These are phyloP conservation scores for Yasuhikotakia modesta DNA, from an alignment of 2,797 vertebrate genomes.

Conservation along the genomic window DNA sequence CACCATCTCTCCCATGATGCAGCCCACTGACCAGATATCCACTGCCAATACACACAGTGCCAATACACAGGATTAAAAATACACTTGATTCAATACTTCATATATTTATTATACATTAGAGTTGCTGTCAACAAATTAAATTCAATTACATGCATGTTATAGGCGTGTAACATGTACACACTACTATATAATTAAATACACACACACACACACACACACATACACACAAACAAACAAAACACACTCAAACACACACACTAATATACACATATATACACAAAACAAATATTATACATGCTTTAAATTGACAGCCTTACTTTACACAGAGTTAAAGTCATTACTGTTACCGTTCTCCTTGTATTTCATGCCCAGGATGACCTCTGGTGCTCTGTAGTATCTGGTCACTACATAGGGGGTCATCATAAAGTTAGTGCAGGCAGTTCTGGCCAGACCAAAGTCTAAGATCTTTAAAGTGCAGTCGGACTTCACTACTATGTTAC, in stretches of 20 bases:
- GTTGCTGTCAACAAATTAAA: too few species aligned
- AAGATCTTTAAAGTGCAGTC: slow-evolving; percentile 97
- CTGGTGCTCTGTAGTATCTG: slow-evolving; percentile 93
- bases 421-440: slow-evolving; percentile 98
- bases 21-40: slow-evolving; percentile 99
- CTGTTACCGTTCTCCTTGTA: slow-evolving; percentile 99
- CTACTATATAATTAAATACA: too few species aligned
- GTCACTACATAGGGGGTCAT: slow-evolving; percentile 98
- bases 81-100: too few species aligned
- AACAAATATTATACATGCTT: too few species aligned
- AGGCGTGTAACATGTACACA: too few species aligned
- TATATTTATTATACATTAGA: too few species aligned
- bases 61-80: too few species aligned
- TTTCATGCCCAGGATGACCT: slow-evolving; percentile 97
- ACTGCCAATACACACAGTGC: slow-evolving; percentile 79
- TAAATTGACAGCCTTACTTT: too few species aligned
- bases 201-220: not conserved
- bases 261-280: too few species aligned
- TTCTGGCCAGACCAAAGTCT: slow-evolving; percentile 94
- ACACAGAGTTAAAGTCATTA: slow-evolving; percentile 1
- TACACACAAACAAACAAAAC: too few species aligned
- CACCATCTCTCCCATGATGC: slow-evolving; percentile 99
- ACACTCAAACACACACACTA: too few species aligned
- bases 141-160: too few species aligned
- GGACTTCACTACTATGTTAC: slow-evolving; percentile 97